Conservation (phyloP, 1,140 invertebrate genomes). For the Drosophila burlai region DNA sequence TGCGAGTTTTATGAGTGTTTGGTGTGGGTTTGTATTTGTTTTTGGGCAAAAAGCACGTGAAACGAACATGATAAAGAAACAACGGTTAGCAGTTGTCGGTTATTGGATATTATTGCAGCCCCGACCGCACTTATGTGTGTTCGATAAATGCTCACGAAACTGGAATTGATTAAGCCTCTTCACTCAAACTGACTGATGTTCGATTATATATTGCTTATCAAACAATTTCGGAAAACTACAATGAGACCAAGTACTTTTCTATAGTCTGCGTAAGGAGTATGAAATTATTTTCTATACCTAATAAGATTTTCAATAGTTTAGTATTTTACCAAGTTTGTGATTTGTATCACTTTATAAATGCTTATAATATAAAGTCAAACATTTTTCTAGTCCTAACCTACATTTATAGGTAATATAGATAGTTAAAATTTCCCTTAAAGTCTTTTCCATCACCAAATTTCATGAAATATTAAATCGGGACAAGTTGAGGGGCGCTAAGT, state of each 20-base stretch:
- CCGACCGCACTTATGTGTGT: not conserved
- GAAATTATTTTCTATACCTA: too few species aligned
- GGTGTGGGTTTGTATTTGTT: conserved; percentile 17
- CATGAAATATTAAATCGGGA: not conserved
- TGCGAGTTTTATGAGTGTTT: conserved; percentile 13
- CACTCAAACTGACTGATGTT: too few species aligned
- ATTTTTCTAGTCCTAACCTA: not conserved
- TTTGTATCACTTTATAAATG: too few species aligned
- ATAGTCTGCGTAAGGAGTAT: not conserved
- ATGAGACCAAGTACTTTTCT: not conserved
- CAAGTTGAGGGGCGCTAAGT: not conserved
- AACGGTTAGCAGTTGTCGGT: conserved; percentile 36
- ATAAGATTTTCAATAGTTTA: too few species aligned
- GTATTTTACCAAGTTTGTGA: too few species aligned
- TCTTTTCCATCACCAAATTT: not conserved
- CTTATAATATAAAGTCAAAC: too few species aligned
- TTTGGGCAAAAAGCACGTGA: conserved; percentile 65
- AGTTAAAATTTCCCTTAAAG: not conserved
- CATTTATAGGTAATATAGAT: not conserved
- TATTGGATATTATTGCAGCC: conserved; percentile 23
- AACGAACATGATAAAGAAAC: conserved; percentile 59
- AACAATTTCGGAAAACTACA: not conserved
- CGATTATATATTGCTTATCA: too few species aligned
- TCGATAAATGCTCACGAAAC: conserved; percentile 1
- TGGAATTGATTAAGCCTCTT: conserved; percentile 17